Base-by-base conservation (phyloP, 64 coral and sea anemone species). In the Anthopleura sola region DNA sequence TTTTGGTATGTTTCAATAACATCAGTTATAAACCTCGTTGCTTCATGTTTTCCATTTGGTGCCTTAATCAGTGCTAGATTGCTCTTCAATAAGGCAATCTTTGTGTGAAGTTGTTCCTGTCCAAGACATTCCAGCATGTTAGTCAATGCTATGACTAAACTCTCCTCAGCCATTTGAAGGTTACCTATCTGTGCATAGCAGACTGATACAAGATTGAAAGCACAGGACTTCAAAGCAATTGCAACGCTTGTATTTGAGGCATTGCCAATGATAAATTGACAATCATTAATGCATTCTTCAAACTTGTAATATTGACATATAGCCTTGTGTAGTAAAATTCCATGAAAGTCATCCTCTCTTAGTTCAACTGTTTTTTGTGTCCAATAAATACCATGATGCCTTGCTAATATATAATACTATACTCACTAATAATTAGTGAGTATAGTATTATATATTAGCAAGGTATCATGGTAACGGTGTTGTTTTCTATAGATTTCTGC, bases 261-360 rank as follows among this genome's bases (percentile, higher is more conserved):
- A 56, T 36, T 84, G 32, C 34, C 55, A 51, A 57, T 57, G 36
- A 84, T 28, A 56, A 53, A 20, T 57, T 84, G 49, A 84, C 82
- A 84, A 53, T 32, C 26, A 44, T 56, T 33, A 29, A 31, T 53
- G 53, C 50, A 54, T 84, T 84, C 44, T 19, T 60, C 33, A 32
- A 56, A 50, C 55, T 84, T 44, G 82, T 84, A 84, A 84, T 84
- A 84, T 37, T 53, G 57, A 15, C 82, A 58, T 50, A 84, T 84
- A 10, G 57, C 28, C 19, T 56, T 56, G 57, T 84, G 8, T 21
- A 58, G 28, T 51, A 56, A 53, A 28, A 57, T 57, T 50, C 33
- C 82, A 84, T 84, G 17, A 28, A 84, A 57, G 57, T 84, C 82
- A 56, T 55, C 47, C 49, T 84, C 49, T 56, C 50, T 56, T 50